phyloP scores from a whole-genome alignment of 2,888 invertebrate genomes.

The Sesia apiformis region DNA sequence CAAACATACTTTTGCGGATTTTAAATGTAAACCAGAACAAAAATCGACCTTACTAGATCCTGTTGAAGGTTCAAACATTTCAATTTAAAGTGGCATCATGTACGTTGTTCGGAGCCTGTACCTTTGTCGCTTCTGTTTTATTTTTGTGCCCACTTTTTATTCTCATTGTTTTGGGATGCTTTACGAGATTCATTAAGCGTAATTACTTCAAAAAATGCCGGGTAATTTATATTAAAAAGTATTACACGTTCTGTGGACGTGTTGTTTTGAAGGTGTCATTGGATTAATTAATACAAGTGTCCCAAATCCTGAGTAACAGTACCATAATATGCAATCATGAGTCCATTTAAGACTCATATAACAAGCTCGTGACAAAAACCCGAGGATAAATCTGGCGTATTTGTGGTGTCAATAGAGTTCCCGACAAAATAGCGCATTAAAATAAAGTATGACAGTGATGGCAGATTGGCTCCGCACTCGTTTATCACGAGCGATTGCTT shows the following conservation, averaged over 20 bases:
- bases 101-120: not conserved
- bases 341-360: no score
- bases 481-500: constrained; percentile 15
- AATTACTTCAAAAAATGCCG: not conserved
- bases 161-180: constrained; percentile 20
- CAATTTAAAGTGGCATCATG: not conserved
- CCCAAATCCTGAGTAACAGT: no score
- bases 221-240: not conserved
- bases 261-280: no score
- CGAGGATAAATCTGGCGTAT: no score
- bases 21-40: constrained; percentile 12
- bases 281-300: no score
- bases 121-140: constrained; percentile 15
- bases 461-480: constrained; percentile 9
- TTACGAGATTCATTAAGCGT: constrained; percentile 24
- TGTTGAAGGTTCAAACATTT: constrained; percentile 9
- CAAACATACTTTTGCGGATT: constrained; percentile 23
- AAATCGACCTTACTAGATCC: constrained; percentile 18
- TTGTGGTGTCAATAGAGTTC: constrained; percentile 6
- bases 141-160: constrained; percentile 25
- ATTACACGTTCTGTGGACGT: no score
- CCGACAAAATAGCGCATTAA: constrained; percentile 17
- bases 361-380: no score
- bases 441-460: constrained; percentile 19
- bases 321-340: no score